These are phyloP conservation scores for Cynopterus sphinx DNA, from an alignment of 2,797 vertebrate species.

Conservation along the genomic window DNA sequence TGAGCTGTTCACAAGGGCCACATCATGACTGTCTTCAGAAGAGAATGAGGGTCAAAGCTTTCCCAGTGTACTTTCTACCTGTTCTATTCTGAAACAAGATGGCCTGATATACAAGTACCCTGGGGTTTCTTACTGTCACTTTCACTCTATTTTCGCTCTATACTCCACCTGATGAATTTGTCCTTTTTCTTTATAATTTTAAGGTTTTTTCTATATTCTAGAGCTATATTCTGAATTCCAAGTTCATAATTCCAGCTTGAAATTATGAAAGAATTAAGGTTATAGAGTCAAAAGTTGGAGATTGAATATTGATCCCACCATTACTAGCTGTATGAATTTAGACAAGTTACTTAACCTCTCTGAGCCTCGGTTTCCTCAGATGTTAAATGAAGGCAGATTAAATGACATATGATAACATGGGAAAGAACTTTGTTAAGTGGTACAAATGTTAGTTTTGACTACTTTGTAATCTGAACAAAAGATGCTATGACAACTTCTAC, in stretches of 20 bases:
- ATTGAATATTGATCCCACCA: not conserved
- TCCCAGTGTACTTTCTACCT: not conserved
- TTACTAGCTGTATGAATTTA: slow-evolving; percentile 1
- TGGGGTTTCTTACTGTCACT: not conserved
- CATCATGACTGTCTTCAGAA: not conserved
- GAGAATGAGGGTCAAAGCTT: not conserved
- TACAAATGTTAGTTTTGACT: not conserved
- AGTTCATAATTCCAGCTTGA: not conserved
- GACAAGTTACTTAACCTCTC: not conserved
- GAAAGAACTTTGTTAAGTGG: not conserved
- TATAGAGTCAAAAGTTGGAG: not conserved
- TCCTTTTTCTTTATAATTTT: not conserved
- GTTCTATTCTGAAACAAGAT: not conserved
- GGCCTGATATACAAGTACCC: not conserved
- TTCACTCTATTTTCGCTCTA: not conserved
- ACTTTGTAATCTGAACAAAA: not conserved
- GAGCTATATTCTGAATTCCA: not conserved
- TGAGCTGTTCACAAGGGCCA: not conserved
- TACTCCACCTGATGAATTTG: not conserved
- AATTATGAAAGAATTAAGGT: not conserved
- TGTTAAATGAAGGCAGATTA: not conserved
- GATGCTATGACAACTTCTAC: not conserved
- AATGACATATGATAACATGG: not conserved
- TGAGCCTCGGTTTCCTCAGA: not conserved
- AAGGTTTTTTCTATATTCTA: not conserved